These are phyloP conservation scores for Tribolium freemani DNA, from an alignment of 2,888 invertebrate genomes.

Conservation along the genomic window DNA sequence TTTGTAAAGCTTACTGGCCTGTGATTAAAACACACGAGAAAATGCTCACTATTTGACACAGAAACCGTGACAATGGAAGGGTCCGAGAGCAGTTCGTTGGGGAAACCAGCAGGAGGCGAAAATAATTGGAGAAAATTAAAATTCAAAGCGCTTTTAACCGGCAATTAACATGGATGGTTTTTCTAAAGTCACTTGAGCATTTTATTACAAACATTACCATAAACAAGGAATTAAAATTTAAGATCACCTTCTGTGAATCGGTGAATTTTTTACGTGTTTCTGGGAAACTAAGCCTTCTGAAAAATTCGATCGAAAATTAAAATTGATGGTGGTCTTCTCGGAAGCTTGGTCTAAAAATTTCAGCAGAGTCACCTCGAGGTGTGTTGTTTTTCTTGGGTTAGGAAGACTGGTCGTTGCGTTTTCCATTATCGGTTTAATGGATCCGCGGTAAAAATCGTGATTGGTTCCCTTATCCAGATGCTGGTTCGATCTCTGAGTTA, in stretches of 20 bases:
- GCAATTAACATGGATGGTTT: neutral
- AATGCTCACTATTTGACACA: too few relatives aligned
- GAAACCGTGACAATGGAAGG: neutral
- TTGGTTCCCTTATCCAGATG: slow-evolving; percentile 13
- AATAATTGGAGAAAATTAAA: slow-evolving; percentile 10
- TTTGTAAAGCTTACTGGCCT: too few relatives aligned
- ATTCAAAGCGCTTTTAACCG: neutral
- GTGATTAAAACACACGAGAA: too few relatives aligned
- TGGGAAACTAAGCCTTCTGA: neutral
- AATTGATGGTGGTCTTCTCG: neutral
- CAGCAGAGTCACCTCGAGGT: neutral
- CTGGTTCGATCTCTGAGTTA: neutral
- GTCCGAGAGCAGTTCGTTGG: neutral
- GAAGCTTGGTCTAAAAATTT: neutral
- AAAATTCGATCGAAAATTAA: slow-evolving; percentile 6
- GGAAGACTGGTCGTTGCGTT: neutral
- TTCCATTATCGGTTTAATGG: neutral
- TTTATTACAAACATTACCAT: slow-evolving; percentile 24
- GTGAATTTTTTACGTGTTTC: slow-evolving; percentile 1
- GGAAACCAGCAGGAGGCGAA: neutral
- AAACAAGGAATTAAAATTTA: slow-evolving; percentile 21
- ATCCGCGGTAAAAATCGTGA: neutral
- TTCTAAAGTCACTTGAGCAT: slow-evolving; percentile 5
- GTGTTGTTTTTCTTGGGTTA: neutral
- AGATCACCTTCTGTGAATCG: slow-evolving; percentile 1